Evolutionary conservation across 2,113 vertebrate genomes (phyloP).

Genomic region (Tupaia chinensis): DNA sequence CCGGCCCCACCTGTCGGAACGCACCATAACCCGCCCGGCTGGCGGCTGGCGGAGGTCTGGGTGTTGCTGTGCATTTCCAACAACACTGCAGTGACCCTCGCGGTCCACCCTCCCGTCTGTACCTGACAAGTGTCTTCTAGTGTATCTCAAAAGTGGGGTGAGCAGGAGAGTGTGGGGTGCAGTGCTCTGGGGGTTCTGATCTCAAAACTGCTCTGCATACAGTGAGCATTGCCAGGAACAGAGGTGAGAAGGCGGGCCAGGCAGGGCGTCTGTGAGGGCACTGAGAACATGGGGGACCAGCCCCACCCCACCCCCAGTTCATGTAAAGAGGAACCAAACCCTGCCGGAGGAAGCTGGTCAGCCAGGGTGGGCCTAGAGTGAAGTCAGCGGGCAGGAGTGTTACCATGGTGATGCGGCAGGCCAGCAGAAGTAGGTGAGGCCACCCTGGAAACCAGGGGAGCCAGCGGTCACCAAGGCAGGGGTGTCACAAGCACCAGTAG

Average conservation of each 20-base stretch:
- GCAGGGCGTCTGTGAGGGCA: not conserved
- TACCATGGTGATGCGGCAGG: not conserved
- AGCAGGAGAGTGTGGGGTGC: not conserved
- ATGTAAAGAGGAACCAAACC: not conserved
- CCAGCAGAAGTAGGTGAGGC: not conserved
- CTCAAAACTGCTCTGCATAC: not conserved
- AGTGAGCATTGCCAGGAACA: not conserved
- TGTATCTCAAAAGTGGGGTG: not conserved
- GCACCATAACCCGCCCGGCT: not conserved
- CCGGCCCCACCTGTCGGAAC: not conserved
- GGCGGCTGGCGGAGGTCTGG: not conserved
- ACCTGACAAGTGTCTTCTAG: rapidly evolving
- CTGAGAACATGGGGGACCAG: not conserved
- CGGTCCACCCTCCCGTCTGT: rapidly evolving
- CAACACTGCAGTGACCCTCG: too few relatives aligned
- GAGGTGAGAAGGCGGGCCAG: not conserved
- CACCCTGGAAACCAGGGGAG: not conserved
- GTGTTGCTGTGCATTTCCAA: not conserved
- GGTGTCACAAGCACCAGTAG: rapidly evolving
- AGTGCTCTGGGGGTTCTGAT: not conserved
- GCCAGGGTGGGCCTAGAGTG: not conserved
- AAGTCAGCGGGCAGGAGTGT: not conserved
- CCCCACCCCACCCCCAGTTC: not conserved
- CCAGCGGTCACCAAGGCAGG: not conserved
- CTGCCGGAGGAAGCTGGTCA: not conserved